phyloP scores from a whole-genome alignment of 1,140 invertebrate genomes.

The Trinorchestia longiramus region DNA sequence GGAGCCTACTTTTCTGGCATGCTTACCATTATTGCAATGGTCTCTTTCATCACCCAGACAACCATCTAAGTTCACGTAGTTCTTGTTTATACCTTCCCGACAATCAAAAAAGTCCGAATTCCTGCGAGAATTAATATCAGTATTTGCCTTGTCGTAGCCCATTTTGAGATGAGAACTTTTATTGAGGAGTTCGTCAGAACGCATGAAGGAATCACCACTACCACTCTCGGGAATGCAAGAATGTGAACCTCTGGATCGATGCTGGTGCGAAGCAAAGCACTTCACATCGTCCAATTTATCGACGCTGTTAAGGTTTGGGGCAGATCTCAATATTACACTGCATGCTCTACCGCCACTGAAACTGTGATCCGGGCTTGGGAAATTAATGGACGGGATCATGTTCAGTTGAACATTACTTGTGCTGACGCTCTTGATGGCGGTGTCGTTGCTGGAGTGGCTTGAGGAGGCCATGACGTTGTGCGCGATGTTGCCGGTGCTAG shows the following conservation, averaged over 20 bases:
- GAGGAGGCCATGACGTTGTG: constrained; percentile 26
- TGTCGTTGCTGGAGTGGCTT: constrained; percentile 46
- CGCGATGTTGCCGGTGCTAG: constrained; percentile 20
- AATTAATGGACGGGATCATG: constrained; percentile 23
- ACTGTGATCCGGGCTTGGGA: constrained; percentile 4
- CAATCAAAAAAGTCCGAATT: constrained; percentile 20
- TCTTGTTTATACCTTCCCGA: not conserved
- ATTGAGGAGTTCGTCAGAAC: not conserved
- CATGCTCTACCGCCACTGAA: constrained; percentile 7
- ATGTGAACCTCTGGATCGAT: not conserved
- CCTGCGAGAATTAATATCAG: not conserved
- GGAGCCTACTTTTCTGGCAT: not conserved
- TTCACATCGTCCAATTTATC: not conserved
- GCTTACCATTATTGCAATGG: not conserved
- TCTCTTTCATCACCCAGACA: not conserved
- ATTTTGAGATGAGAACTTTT: not conserved
- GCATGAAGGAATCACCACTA: not conserved
- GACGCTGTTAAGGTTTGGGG: not conserved
- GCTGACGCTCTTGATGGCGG: constrained; percentile 36
- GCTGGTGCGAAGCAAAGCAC: not conserved
- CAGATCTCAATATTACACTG: constrained; percentile 34
- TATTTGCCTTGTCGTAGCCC: not conserved
- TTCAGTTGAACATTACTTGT: constrained; percentile 19
- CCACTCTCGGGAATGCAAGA: not conserved
- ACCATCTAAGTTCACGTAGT: not conserved